Evolutionary conservation across 2,888 invertebrate species (phyloP).

Genomic region (Augiades crinisus): DNA sequence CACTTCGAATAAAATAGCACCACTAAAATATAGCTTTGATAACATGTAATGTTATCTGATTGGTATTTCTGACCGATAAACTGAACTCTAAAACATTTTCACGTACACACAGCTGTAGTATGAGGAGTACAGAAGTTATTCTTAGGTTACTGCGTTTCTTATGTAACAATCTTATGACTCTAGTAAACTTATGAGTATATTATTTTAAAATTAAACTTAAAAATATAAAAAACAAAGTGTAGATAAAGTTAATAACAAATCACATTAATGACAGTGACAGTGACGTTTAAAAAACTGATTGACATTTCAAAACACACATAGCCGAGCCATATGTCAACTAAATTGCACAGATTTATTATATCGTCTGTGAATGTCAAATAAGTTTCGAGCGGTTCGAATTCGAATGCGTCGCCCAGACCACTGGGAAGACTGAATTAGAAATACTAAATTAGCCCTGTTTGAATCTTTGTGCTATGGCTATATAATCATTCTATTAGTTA

Average conservation of each 20-base stretch:
- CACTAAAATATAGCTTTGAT: constrained; percentile 3
- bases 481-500: no score
- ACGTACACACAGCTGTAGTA: background rate
- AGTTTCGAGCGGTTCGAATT: background rate
- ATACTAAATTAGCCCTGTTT: no score
- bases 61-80: background rate
- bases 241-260: no score
- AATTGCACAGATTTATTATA: background rate
- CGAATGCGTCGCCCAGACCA: no score
- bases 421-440: no score
- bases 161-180: background rate
- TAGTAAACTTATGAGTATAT: background rate
- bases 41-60: background rate
- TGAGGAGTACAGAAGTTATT: background rate
- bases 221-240: no score
- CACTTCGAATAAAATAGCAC: background rate
- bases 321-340: background rate
- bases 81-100: background rate
- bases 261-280: background rate
- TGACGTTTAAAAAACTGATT: background rate
- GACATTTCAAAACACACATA: background rate
- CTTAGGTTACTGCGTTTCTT: constrained; percentile 7
- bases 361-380: background rate
- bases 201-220: background rate
- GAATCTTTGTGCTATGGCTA: no score